phyloP scores from a whole-genome alignment of 2,113 vertebrate species.

The Morone chrysops region DNA sequence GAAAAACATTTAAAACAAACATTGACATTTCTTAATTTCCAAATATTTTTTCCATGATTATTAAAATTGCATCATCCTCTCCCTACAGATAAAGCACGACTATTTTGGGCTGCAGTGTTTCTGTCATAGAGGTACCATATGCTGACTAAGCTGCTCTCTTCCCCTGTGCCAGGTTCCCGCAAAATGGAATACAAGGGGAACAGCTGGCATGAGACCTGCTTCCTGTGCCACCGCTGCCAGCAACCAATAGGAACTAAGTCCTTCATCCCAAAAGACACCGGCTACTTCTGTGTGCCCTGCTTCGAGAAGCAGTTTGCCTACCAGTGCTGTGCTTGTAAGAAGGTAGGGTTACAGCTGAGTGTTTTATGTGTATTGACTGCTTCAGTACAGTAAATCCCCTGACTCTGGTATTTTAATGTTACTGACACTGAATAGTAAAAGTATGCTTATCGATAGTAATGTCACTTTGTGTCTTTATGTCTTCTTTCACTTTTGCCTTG shows the following conservation, averaged over 20 bases:
- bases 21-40: neutral
- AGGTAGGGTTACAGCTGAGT: constrained; percentile 84
- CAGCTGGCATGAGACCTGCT: constrained; percentile 99
- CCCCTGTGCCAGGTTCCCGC: constrained; percentile 88
- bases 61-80: constrained; percentile 16
- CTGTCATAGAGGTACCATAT: constrained; percentile 64
- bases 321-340: constrained; percentile 93
- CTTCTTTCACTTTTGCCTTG: neutral
- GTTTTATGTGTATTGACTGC: constrained; percentile 25
- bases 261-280: constrained; percentile 96
- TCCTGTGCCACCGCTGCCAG: constrained; percentile 94
- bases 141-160: constrained; percentile 72
- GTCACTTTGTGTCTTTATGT: neutral
- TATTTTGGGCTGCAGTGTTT: constrained; percentile 56
- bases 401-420: constrained; percentile 35
- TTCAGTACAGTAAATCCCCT: constrained; percentile 34
- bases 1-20: neutral
- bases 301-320: constrained; percentile 98
- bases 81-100: constrained; percentile 27
- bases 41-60: constrained; percentile 26
- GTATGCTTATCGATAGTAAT: neutral
- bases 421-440: constrained; percentile 2
- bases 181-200: constrained; percentile 99
- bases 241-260: constrained; percentile 98
- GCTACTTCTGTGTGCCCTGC: constrained; percentile 94